Evolutionary conservation across 2,888 invertebrate species (phyloP), one percentile per base, ranked within the genome.

Genomic region (Archaeoteleia sp.): DNA sequence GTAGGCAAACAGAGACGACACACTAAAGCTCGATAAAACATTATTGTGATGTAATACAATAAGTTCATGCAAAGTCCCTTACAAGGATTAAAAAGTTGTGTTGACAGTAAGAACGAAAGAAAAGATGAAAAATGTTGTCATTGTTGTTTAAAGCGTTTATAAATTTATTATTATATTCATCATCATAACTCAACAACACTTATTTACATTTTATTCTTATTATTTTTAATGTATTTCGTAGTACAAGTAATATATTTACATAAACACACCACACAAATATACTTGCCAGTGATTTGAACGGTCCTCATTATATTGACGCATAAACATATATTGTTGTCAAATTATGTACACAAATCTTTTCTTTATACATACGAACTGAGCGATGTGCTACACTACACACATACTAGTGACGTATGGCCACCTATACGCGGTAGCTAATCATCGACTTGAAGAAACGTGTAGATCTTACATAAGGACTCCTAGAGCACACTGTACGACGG

Each of bases 271-370:
- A 76, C 70, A 66, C 49, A 68, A 72, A 73, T 58, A 78, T 75
- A 79, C 80, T 77, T 82, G 81, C 82, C 83, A 81, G 83, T 79
- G 83, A 84, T 84, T 83, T 84, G 82, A 78, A 74, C 71, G 67
- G 68, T 68, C 66, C 73, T 76, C 71, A 71, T 71, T 71, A 72
- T 68, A 72, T 67, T 73, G 61, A 72, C 46, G 20, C 5, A 20
- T 46, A 40, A 25, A 51, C 48, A 54, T 43, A 48, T 25, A 45
- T 42, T 34, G 23, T 60, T 43, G 46, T 60, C 39, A 20, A 58
- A 29, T 39, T 55, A 61, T 72, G 71, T 72, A 75, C 67, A 71
- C 72, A 70, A 62, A 29, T 32, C 10, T 72, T 72, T 72, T 73
- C 67, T 67, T 67, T 70, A 72, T 51, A 48, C 48, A 27, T 40